Evolutionary conservation across 2,797 vertebrate genomes (phyloP), one percentile per base, ranked within the genome.

Genomic region (Choloepus didactylus): DNA sequence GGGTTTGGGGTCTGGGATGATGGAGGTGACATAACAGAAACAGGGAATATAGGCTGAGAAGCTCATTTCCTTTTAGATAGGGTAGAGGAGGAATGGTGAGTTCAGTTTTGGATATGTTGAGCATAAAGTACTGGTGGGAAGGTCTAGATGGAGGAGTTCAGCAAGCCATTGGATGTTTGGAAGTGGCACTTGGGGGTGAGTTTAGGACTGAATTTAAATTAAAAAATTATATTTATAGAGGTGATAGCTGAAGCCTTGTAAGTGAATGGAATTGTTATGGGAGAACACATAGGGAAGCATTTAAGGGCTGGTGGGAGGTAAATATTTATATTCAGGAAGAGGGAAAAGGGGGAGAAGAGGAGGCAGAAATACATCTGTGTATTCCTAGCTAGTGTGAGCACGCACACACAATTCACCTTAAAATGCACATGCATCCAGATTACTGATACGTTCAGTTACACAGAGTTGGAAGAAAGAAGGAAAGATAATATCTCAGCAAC

Each of bases 121-220:
- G 46, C 66, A 64, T 18, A 62, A 60, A 29, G 11, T 14, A 19
- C 18, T 25, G 4, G 41, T 18, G 29, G 14, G 25, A 87, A 38
- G 44, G 23, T 66, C 5, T 59, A 51, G 4, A 62, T 62, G 49
- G 44, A 95, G 79, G 80, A 21, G 23, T 69, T 83, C 18, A 60
- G 59, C 14, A 93, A 80, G 31, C 0, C n/a, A 54, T 2, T 69
- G 66, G 51, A 23, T n/a, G 21, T 66, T 75, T 94, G 46, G 44
- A 85, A 82, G 72, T 3, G 38, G 27, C 54, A 31, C 77, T 67
- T 64, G 82, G 82, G n/a, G 70, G 23, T 75, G 84, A 80, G 80
- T 84, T 87, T 60, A 79, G 25, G 49, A 51, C 7, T 11, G 41
- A 90, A n/a, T 69, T 86, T 94, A 91, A 89, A 85, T 88, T 69